phyloP scores from a whole-genome alignment of 2,113 vertebrate species.

The Amblyopsis rosae region DNA sequence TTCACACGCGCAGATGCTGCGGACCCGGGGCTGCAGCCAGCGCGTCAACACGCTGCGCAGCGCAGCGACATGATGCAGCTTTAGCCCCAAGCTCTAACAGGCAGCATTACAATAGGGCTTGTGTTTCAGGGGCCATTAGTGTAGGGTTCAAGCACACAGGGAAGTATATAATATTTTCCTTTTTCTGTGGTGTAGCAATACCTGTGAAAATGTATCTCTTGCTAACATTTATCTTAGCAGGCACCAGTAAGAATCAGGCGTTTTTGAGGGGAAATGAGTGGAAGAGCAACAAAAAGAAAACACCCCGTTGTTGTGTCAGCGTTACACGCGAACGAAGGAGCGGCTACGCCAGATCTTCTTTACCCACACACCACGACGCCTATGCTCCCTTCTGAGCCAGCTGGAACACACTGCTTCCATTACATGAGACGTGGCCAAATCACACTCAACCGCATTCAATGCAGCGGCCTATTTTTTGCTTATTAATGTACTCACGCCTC shows the following conservation, averaged over 20 bases:
- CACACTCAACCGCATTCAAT: constrained; percentile 3
- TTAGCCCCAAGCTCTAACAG: neutral
- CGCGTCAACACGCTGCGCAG: constrained; percentile 11
- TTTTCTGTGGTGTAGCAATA: neutral
- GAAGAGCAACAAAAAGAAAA: constrained; percentile 36
- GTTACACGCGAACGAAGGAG: constrained; percentile 51
- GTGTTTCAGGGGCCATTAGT: constrained; percentile 3
- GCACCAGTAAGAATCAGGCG: no score
- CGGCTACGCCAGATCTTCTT: constrained; percentile 13
- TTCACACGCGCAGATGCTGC: constrained; percentile 22
- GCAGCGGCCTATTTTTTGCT: constrained; percentile 43
- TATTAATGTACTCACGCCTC: constrained; percentile 31
- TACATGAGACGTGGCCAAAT: constrained; percentile 42
- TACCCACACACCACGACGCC: no score
- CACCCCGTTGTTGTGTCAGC: constrained; percentile 33
- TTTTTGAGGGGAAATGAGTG: constrained; percentile 4
- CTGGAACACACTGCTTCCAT: constrained; percentile 24
- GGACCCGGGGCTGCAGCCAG: constrained; percentile 24
- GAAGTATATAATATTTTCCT: neutral
- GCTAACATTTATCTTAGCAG: no score
- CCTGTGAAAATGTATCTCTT: no score
- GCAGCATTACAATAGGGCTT: neutral
- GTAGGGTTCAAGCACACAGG: neutral
- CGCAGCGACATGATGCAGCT: constrained; percentile 5
- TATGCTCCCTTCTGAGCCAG: constrained; percentile 43